A percentile compares a stretch with the other conserved stretches of the same genome.
phyloP scores from a whole-genome alignment of 2,113 vertebrate genomes.

The Rhipidura dahli region DNA sequence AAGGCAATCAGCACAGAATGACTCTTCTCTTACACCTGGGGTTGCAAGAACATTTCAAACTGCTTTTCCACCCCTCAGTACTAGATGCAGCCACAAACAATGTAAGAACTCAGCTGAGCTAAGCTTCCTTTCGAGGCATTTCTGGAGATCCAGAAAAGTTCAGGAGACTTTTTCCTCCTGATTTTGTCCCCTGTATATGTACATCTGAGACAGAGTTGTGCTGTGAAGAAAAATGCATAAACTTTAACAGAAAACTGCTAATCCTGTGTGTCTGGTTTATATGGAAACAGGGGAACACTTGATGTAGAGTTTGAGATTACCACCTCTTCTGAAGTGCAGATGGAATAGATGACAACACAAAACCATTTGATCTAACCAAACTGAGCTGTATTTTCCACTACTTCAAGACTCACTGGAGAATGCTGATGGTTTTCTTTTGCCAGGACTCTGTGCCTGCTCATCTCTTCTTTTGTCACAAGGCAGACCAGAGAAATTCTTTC shows the following conservation, averaged over 20 bases:
- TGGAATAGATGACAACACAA: not conserved
- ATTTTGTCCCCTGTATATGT: not conserved
- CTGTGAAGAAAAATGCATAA: not conserved
- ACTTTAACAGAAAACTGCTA: not conserved
- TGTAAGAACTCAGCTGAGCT: not conserved
- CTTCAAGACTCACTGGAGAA: not conserved
- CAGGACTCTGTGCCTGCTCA: not conserved
- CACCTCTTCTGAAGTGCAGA: not conserved
- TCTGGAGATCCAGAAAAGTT: not conserved
- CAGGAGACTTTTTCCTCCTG: not conserved
- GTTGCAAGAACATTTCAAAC: not conserved
- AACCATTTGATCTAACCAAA: not conserved
- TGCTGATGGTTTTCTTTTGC: not conserved
- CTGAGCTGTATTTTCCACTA: not conserved
- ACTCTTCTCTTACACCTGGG: not conserved
- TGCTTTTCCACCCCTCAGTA: not conserved
- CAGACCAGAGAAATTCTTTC: not conserved
- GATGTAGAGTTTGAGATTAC: not conserved
- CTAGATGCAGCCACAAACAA: accelerated
- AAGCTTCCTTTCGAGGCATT: not conserved
- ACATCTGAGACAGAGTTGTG: not conserved
- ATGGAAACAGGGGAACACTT: not conserved
- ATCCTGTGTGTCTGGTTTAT: not conserved
- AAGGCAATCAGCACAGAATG: not conserved
- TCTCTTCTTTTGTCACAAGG: not conserved